Conservation (phyloP, 2,113 vertebrate genomes). For the Misgurnus mizolepis region DNA sequence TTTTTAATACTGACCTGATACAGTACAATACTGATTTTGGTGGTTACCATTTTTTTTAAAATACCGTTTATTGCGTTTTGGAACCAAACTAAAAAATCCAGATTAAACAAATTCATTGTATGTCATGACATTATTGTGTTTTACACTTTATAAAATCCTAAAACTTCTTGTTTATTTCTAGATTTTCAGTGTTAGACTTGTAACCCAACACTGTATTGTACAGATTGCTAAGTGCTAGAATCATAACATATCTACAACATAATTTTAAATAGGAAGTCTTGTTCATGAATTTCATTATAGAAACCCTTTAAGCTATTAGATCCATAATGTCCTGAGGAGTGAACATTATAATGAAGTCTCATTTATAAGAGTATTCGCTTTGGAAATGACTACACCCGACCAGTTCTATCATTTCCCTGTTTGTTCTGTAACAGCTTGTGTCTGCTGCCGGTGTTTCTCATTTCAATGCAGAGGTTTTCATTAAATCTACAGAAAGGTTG, state of each 20-base stretch:
- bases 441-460: constrained; percentile 41
- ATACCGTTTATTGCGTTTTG: no score
- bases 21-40: no score
- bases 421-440: constrained; percentile 27
- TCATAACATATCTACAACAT: not conserved
- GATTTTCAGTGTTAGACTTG: no score
- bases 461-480: constrained; percentile 45
- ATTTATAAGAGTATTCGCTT: constrained; percentile 26
- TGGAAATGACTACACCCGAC: not conserved
- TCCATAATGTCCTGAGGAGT: constrained; percentile 15
- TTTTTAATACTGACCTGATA: no score
- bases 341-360: constrained; percentile 28
- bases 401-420: constrained; percentile 40
- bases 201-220: no score
- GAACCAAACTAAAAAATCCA: no score
- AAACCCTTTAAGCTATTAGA: constrained; percentile 8
- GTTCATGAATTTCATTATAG: constrained; percentile 14
- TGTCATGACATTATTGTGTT: no score
- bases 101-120: no score
- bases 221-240: not conserved
- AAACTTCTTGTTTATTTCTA: no score
- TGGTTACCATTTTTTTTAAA: no score
- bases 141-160: no score
- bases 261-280: not conserved
- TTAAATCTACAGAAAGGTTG: constrained; percentile 44